Percentiles rank a stretch among this genome's conserved stretches.
phyloP scores from a whole-genome alignment of 2,888 invertebrate species.

The Ormyrus nitidulus region DNA sequence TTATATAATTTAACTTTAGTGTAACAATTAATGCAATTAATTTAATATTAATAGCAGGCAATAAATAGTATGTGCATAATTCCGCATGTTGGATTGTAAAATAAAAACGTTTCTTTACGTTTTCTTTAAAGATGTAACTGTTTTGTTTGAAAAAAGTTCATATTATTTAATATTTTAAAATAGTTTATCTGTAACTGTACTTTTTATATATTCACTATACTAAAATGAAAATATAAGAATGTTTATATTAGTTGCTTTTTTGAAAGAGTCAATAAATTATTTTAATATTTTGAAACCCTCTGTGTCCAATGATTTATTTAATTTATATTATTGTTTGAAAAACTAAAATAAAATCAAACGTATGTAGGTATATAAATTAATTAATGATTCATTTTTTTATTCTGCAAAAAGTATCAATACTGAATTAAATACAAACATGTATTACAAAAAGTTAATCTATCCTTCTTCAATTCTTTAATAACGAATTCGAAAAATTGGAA shows the following conservation, averaged over 20 bases:
- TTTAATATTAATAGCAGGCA: conserved; percentile 44
- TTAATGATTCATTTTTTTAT: neutral
- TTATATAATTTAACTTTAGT: conserved; percentile 46
- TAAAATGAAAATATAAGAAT: conserved; percentile 17
- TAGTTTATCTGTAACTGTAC: conserved; percentile 8
- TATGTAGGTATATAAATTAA: no score
- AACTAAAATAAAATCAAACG: no score
- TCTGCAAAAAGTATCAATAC: neutral
- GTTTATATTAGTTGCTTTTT: conserved; percentile 24
- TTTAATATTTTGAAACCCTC: conserved; percentile 13
- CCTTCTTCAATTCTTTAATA: neutral
- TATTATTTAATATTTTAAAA: conserved; percentile 23
- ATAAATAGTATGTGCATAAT: conserved; percentile 49
- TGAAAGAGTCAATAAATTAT: conserved; percentile 35
- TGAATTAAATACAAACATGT: neutral
- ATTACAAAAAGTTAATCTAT: neutral
- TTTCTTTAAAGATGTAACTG: neutral
- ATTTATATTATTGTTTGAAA: neutral
- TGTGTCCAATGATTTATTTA: neutral
- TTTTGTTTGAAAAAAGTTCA: neutral
- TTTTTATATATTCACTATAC: conserved; percentile 29
- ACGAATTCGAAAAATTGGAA: neutral
- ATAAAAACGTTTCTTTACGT: conserved; percentile 25
- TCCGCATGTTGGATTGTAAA: conserved; percentile 24
- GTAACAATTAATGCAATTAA: conserved; percentile 39